These are phyloP conservation scores for Andrena bicolor DNA, from an alignment of 2,888 invertebrate species.

Conservation along the genomic window DNA sequence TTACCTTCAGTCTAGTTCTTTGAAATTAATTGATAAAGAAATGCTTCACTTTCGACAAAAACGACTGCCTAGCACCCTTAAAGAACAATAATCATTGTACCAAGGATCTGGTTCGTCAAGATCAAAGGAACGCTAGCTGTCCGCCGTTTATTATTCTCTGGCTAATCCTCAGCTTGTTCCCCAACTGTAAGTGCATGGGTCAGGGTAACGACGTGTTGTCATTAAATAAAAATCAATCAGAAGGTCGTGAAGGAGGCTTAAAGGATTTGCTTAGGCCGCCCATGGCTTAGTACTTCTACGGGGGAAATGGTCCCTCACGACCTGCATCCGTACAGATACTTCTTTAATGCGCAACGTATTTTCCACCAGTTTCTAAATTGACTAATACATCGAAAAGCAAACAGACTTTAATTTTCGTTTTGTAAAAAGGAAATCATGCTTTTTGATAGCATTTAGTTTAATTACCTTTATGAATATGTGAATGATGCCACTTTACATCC, in stretches of 20 bases:
- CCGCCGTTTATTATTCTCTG: slow-evolving; percentile 77
- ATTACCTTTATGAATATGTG: neutral
- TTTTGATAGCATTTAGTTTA: neutral
- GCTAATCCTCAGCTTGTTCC: slow-evolving; percentile 76
- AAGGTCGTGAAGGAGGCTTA: slow-evolving; percentile 85
- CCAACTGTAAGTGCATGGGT: slow-evolving; percentile 81
- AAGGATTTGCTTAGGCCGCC: slow-evolving; percentile 84
- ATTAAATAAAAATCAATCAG: slow-evolving; percentile 86
- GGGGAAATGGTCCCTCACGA: slow-evolving; percentile 70
- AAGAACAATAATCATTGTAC: neutral
- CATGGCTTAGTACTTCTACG: slow-evolving; percentile 79
- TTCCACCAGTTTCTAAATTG: slow-evolving; percentile 44
- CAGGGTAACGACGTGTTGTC: slow-evolving; percentile 82
- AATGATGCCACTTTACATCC: neutral
- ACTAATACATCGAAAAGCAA: neutral
- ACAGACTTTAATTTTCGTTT: neutral
- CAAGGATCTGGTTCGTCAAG: slow-evolving; percentile 23
- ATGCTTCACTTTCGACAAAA: neutral
- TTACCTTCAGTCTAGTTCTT: too few species aligned
- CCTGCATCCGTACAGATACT: slow-evolving; percentile 64
- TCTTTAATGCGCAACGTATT: slow-evolving; percentile 66
- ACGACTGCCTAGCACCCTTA: neutral
- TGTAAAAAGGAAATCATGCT: neutral
- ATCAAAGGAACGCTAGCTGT: slow-evolving; percentile 57
- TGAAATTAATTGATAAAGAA: neutral